Base-by-base conservation (phyloP, 2,888 invertebrate species). In the Lypha dubia region DNA sequence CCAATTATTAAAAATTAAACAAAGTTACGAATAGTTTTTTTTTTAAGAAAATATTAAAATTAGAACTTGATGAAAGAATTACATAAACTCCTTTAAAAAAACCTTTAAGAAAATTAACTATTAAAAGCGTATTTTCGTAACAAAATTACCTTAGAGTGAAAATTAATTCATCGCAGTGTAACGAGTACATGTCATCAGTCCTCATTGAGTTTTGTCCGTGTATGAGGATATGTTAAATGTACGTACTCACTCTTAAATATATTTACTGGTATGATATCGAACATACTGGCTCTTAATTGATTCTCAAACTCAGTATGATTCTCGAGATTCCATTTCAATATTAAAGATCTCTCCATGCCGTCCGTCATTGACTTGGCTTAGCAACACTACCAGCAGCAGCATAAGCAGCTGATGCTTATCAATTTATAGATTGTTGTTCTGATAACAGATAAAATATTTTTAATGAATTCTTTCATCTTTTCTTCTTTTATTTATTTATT, bases 341-440 rank as follows among this genome's bases (percentile, higher is more conserved):
- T 46, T 70, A 46, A 68, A 62, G 65, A 75, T 82, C 49, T 63
- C 15, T 28, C n/a, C n/a, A 32, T 28, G 32, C 41, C 73, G 58
- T 22, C 41, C 73, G 58, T 22, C 74, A 65, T 24, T 49, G 49
- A 32, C 13, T 24, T 83, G 20, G 77, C 77, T 77, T 71, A 67
- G 32, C 70, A 71, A 68, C 5, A 35, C 20, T 49, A 8, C 9
- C 9, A 28, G 11, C n/a, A 71, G n/a, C n/a, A 28, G 3, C 5
- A 28, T 46, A 74, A 80, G 80, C 84, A 81, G 70, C 70, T 84
- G 84, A 84, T 84, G 77, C 77, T 84, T 84, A 84, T 84, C 84
- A 84, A 70, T 84, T 81, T 65, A 74, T 60, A 81, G 84, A 84
- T 84, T 74, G 74, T 81, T 84, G 76, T 49, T 74, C 74, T 79